Base-by-base conservation (phyloP, 53 echinoderm and acorn worm species). In the Arbacia lixula region DNA sequence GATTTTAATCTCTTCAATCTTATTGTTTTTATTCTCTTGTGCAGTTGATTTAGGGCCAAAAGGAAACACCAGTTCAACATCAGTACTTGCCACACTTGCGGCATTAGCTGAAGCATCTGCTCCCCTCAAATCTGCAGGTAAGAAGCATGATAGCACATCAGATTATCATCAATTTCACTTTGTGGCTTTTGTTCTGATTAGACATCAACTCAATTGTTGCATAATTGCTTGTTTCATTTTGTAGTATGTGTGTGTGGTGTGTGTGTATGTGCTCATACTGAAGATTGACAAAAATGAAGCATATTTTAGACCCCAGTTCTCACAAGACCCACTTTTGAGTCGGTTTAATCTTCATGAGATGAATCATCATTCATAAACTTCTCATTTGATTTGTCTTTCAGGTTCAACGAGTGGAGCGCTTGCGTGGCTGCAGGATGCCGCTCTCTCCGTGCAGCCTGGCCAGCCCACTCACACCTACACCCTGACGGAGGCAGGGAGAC, bases 31-130 rank as follows among this genome's bases (percentile, higher is more conserved):
- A 42, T 6, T 19, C 49, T 32, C 53, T 8, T 16, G 6, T 25
- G 9, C 17, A 78, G 79, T 78, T 78, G 79, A 78, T 46, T 60
- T 78, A 12, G 79, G 79, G 11, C 19, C n/a, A 3, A 78, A 78
- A 40, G 79, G 79, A 22, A 78, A 40, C 60, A 78, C 88, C 27
- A 98, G 98, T 81, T 98, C 98, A 24, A 98, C 98, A 19, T 94
- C 94, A 81, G 92, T 94, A 29, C 80, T 98, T 55, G 98, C 98
- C 31, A 94, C 94, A 61, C 71, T 98, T 67, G 97, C 98, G 46
- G 98, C 98, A 35, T 68, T 98, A 63, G 98, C 98, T 14, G 98
- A 94, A 63, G 98, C 94, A 32, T 94, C 98, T 24, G 86, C 98
- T 66, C 92, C 98, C 21, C 88, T 96, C 62, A 92, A 94, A 51